These are phyloP conservation scores for Dascyllus trimaculatus DNA, from an alignment of 2,113 vertebrate genomes.

Conservation along the genomic window DNA sequence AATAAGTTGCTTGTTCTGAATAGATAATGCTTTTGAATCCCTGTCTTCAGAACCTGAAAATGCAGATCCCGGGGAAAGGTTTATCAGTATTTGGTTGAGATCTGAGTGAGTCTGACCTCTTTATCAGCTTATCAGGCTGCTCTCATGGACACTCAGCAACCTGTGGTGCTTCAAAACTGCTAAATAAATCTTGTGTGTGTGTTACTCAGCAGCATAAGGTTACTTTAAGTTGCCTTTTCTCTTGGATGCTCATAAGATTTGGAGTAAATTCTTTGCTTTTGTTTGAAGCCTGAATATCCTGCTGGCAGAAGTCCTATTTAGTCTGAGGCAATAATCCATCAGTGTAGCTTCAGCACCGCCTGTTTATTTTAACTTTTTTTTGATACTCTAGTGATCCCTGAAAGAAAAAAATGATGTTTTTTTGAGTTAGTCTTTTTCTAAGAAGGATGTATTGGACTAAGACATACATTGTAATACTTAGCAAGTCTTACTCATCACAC, in stretches of 20 bases:
- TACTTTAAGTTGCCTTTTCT: background rate
- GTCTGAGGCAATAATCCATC: slow-evolving; percentile 30
- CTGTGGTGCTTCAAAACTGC: background rate
- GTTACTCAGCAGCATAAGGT: background rate
- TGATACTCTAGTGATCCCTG: slow-evolving; percentile 22
- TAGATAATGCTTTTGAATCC: slow-evolving; percentile 24
- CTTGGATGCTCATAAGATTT: background rate
- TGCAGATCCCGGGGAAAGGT: background rate
- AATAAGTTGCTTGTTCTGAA: slow-evolving; percentile 4
- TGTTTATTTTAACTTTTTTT: slow-evolving; percentile 28
- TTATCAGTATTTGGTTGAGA: background rate
- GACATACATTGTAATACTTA: slow-evolving; percentile 3
- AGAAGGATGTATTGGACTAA: slow-evolving; percentile 26
- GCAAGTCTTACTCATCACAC: slow-evolving; percentile 2
- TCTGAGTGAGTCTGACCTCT: background rate
- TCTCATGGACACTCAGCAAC: background rate
- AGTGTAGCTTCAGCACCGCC: background rate
- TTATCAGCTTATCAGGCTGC: background rate
- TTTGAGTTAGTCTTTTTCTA: slow-evolving; percentile 12
- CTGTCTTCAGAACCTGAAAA: background rate
- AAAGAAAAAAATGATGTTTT: slow-evolving; percentile 12
- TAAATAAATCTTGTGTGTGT: background rate
- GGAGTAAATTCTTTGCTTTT: slow-evolving; percentile 21
- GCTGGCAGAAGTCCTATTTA: slow-evolving; percentile 16
- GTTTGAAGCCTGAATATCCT: slow-evolving; percentile 36